phyloP scores from a whole-genome alignment of 2,113 vertebrate genomes.

The Serilophus lunatus region DNA sequence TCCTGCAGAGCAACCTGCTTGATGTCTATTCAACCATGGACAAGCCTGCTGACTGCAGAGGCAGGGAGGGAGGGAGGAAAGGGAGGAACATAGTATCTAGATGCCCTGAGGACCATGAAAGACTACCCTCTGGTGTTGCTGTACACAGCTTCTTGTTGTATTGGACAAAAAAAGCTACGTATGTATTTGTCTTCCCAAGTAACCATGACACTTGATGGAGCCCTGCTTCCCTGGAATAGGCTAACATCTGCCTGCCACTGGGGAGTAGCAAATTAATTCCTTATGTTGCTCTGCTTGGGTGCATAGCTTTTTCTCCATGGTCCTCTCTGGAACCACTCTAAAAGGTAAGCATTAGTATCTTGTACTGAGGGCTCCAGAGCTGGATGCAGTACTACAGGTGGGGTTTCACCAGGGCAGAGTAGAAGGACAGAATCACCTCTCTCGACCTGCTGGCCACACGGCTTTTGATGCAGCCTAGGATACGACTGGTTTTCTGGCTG shows the following conservation, averaged over 20 bases:
- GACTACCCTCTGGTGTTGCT: accelerated
- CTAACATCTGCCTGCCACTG: neutral
- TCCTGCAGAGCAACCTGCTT: neutral
- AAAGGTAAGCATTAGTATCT: neutral
- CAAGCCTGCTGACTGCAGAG: neutral
- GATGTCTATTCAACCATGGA: accelerated
- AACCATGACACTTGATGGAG: accelerated
- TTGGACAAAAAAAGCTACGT: neutral
- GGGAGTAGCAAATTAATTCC: neutral
- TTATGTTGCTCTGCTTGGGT: neutral
- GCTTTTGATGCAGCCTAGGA: neutral
- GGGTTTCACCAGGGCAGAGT: neutral
- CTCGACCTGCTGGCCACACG: accelerated
- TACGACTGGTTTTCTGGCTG: neutral
- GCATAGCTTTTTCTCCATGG: neutral
- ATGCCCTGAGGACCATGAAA: neutral
- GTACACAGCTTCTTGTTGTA: accelerated
- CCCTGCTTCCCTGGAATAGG: neutral
- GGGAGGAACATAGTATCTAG: accelerated
- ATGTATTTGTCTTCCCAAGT: neutral
- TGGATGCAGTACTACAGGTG: neutral
- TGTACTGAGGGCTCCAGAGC: neutral
- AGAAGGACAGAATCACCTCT: neutral
- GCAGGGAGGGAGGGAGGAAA: neutral
- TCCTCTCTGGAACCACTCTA: neutral